Evolutionary conservation across 2,797 vertebrate genomes (phyloP), one percentile per base, ranked within the genome.

Genomic region (Loris lydekkerianus): DNA sequence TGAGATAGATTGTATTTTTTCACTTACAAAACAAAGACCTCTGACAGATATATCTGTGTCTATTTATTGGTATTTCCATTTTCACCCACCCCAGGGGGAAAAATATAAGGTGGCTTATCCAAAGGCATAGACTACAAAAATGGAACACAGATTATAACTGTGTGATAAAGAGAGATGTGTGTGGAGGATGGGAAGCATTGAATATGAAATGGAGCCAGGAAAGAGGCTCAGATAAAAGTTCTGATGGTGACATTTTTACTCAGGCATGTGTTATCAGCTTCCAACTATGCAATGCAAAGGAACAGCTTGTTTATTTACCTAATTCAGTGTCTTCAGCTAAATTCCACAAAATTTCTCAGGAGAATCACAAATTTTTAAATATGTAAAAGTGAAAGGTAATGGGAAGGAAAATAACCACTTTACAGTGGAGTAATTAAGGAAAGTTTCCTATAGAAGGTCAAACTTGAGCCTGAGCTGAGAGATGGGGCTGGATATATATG

Each of bases 61-160:
- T 81, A 7, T 14, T 78, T 17, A 82, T 78, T 70, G 93, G 29
- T 15, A 60, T 89, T 96, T 93, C 67, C 92, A 67, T 56, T 78
- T 75, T 9, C 9, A 76, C 15, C 11, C 3, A 31, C 18, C 1
- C 25, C 13, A 69, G 31, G 80, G 25, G 76, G 89, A 67, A 83
- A 87, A 77, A 61, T 27, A 7, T n/a, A 70, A 91, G 17, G 20
- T 88, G 2, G 4, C 20, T 78, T 61, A 92, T n/a, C 20, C 80
- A 78, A 86, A 75, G n/a, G 61, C 8, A 88, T 7, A 90, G 21
- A 63, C 81, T 43, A 88, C 5, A 77, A 78, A 95, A 86, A 65
- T 63, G 27, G 46, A 84, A 76, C 7, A 63, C 10, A 93, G n/a
- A 60, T 89, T 81, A 69, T 40, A 82, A 49, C 7, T 65, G 11